phyloP scores from a whole-genome alignment of 2,797 vertebrate species.

The Meda fulgida region DNA sequence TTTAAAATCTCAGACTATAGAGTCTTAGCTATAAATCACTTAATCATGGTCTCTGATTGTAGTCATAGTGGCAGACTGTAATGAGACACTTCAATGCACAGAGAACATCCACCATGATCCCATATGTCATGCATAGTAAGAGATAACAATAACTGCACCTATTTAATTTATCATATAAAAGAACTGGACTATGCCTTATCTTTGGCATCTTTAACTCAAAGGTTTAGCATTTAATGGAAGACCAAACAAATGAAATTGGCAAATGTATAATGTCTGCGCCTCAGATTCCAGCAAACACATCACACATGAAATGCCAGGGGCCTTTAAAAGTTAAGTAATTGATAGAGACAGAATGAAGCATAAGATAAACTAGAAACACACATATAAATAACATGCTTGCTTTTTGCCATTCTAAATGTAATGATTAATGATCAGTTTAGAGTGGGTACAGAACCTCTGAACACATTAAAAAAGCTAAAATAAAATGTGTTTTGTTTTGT shows the following conservation, averaged over 20 bases:
- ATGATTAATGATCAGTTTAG: neutral
- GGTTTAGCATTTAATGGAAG: neutral
- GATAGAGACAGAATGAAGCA: neutral
- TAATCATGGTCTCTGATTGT: slow-evolving; percentile 1
- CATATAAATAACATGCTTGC: neutral
- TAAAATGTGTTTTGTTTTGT: neutral
- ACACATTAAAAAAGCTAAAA: neutral
- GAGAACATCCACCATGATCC: slow-evolving; percentile 13
- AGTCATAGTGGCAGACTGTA: slow-evolving; percentile 32
- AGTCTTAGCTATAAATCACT: neutral
- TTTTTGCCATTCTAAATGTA: slow-evolving; percentile 2
- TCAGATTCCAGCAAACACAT: neutral
- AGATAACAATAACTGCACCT: neutral
- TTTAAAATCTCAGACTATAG: neutral
- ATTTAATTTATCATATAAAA: neutral
- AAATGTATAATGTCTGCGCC: neutral
- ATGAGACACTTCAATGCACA: slow-evolving; percentile 36
- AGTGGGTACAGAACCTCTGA: neutral
- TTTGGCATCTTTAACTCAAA: neutral
- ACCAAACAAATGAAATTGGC: slow-evolving; percentile 13
- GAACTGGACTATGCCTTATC: neutral
- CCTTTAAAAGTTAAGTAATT: slow-evolving; percentile 3
- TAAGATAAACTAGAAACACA: neutral
- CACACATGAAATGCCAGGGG: neutral
- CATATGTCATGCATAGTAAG: slow-evolving; percentile 34